Evolutionary conservation across 1,140 invertebrate genomes (phyloP).

Genomic region (Pogonus chalceus): DNA sequence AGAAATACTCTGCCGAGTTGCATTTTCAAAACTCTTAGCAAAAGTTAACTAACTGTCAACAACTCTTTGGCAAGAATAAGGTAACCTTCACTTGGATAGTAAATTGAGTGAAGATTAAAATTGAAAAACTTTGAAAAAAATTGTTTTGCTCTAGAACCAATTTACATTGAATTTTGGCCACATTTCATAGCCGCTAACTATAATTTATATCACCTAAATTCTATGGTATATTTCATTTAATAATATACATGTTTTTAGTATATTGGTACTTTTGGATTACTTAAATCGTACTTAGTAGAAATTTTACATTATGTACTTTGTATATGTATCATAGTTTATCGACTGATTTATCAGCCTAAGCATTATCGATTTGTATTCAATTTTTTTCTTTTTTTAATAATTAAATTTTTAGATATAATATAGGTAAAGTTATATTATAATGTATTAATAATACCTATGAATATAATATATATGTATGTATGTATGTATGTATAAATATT

Average conservation of each 20-base stretch:
- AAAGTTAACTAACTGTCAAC: conserved; percentile 33
- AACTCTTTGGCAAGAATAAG: conserved; percentile 17
- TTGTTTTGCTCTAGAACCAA: neutral
- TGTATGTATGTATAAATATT: neutral
- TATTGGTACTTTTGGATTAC: conserved; percentile 9
- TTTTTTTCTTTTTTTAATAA: neutral
- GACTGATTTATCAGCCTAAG: conserved; percentile 21
- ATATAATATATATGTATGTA: conserved; percentile 14
- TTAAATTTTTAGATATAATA: neutral
- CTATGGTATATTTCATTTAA: conserved; percentile 6
- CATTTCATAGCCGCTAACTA: neutral
- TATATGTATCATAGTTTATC: conserved; percentile 19
- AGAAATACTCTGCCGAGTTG: conserved; percentile 30
- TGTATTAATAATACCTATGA: conserved; percentile 11
- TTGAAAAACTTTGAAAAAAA: neutral
- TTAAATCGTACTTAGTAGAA: conserved; percentile 35
- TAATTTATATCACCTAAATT: conserved; percentile 1
- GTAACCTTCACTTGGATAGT: neutral
- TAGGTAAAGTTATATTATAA: conserved; percentile 8
- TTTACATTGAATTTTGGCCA: neutral
- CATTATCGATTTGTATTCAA: conserved; percentile 13
- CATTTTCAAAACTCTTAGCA: conserved; percentile 12
- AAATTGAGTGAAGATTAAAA: neutral
- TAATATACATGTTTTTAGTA: conserved; percentile 5
- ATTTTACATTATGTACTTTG: conserved; percentile 44